Evolutionary conservation across 2,113 vertebrate species (phyloP), one percentile per base, ranked within the genome.

Genomic region (Xenopus borealis): DNA sequence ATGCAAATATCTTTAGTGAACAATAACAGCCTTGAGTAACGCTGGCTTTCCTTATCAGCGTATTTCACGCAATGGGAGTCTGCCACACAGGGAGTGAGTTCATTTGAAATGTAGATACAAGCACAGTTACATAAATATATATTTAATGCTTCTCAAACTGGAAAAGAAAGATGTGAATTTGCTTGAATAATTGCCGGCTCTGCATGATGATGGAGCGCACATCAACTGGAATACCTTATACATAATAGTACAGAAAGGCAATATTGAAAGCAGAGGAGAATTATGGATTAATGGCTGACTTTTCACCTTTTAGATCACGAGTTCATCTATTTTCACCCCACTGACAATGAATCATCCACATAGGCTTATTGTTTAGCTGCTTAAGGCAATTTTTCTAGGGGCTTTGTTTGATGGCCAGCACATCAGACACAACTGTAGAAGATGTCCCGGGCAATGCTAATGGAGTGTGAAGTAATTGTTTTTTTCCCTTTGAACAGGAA

Each of bases 281-380:
- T 75, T 75, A 75, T 75, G 63, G 72, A 75, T 75, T 68, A 75
- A 59, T 67, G 72, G 55, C 16, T 75, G 72, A 75, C 72, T 67
- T 75, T 75, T 75, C 72, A 68, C 72, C 72, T 75, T 33, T 75
- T 5, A 67, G 65, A 75, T 62, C 65, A 61, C 18, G 47, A 16
- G 59, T 46, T 61, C 64, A 75, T 75, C 45, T 19, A 62, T 75
- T 75, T 64, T 68, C 45, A 61, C 44, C 44, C 44, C 44, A 18
- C 16, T 52, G 72, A 62, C 65, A 75, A 52, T 75, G 64, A 75
- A 67, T 75, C 72, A 68, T 30, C n/a, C 12, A 20, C 19, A 61
- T 75, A 55, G 65, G 64, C 61, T 53, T 66, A 66, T 72, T 72
- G 71, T 72, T 23, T 27, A 66, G 65, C 57, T 61, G 65, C 72